A percentile compares a stretch with the other conserved stretches of the same genome.
Evolutionary conservation across 2,113 vertebrate genomes (phyloP).

Genomic region (Astatotilapia flaviijosephi): DNA sequence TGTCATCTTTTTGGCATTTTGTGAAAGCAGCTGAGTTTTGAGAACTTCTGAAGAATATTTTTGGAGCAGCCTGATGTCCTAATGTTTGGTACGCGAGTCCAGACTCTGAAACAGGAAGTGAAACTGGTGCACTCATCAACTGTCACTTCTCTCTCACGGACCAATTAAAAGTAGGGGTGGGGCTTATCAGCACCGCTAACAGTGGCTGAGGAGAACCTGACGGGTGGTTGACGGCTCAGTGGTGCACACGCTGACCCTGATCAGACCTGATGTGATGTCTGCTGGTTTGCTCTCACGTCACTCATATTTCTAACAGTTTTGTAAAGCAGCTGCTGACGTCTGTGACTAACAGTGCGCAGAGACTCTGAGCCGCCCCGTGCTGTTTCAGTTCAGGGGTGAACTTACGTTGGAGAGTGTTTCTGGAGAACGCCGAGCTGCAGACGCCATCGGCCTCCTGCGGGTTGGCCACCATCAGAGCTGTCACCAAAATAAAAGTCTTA

Average conservation of each 20-base stretch:
- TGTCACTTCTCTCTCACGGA: neutral
- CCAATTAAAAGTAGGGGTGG: neutral
- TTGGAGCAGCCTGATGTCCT: neutral
- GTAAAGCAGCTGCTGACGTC: accelerated
- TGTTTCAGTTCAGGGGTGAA: neutral
- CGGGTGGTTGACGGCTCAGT: neutral
- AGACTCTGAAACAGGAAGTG: neutral
- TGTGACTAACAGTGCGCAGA: neutral
- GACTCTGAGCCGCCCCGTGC: neutral
- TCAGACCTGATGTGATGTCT: neutral
- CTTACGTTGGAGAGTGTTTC: neutral
- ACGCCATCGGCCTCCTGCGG: neutral
- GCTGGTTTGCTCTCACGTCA: accelerated
- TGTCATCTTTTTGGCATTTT: accelerated
- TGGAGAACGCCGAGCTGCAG: neutral
- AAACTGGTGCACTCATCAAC: neutral
- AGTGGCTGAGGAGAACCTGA: neutral
- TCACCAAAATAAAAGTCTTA: neutral
- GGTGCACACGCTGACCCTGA: neutral
- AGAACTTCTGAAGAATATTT: neutral
- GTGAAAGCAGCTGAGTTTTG: neutral
- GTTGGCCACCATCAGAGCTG: neutral
- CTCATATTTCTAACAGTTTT: neutral
- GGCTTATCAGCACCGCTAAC: neutral
- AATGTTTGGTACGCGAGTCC: neutral